Conservation (phyloP, 2,888 invertebrate genomes). For the Dicycla oo region DNA sequence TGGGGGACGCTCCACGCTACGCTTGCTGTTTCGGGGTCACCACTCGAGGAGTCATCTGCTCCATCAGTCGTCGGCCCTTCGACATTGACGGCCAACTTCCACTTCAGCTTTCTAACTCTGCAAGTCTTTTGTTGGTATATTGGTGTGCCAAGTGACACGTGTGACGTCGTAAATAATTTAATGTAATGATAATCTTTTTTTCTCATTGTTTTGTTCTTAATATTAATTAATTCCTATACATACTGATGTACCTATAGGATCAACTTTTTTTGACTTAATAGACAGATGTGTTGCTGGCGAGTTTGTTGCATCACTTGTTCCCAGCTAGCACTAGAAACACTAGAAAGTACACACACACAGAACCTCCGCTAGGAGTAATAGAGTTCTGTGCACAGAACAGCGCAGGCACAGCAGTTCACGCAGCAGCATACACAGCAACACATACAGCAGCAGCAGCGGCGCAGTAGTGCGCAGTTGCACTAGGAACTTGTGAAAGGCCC, state of each 20-base stretch:
- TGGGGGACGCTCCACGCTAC: not conserved
- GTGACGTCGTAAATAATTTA: too few species aligned
- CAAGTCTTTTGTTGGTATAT: too few species aligned
- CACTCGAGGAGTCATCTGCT: not conserved
- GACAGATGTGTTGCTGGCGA: not conserved
- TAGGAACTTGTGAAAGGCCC: not conserved
- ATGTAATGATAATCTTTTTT: not conserved
- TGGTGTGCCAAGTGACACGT: too few species aligned
- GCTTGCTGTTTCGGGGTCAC: not conserved
- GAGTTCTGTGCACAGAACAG: too few species aligned
- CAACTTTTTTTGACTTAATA: not conserved
- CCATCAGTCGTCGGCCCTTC: not conserved
- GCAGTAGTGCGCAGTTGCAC: too few species aligned
- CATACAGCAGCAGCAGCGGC: too few species aligned
- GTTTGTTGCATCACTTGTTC: not conserved
- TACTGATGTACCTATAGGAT: not conserved
- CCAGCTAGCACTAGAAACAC: too few species aligned
- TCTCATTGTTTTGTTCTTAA: not conserved
- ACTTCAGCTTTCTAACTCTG: not conserved
- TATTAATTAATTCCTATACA: not conserved
- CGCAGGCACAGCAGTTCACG: too few species aligned
- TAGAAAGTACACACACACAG: too few species aligned
- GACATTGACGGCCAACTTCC: not conserved
- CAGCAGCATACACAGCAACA: too few species aligned
- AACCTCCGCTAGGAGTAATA: too few species aligned